Base-by-base conservation (phyloP, 2,888 invertebrate genomes). In the Hecatera dysodea region DNA sequence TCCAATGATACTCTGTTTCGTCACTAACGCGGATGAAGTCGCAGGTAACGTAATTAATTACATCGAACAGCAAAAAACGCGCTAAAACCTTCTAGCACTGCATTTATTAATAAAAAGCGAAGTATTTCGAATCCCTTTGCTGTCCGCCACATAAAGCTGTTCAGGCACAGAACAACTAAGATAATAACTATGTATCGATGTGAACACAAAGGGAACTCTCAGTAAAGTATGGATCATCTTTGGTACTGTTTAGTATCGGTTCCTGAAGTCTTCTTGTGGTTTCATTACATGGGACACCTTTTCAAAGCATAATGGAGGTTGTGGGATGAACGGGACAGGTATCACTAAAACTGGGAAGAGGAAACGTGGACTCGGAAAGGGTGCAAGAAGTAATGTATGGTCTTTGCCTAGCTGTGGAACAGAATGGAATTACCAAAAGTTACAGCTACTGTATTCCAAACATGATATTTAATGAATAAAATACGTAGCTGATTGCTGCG, bases 111-210 rank as follows among this genome's bases (percentile, higher is more conserved):
- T 48, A 39, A 39, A 77, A 60, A 60, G 39, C 12, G 15, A 52
- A 69, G 33, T 69, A 56, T 36, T 59, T 33, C 5, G 56, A 36
- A 62, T 71, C 11, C 33, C 64, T 70, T 64, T 70, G 70, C 60
- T 65, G 65, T 78, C 53, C 64, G 33, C 52, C 39, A 55, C 63
- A 67, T 27, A 72, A 76, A 72, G 60, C 60, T 42, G 17, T 50
- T 65, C 42, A 50, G 33, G 29, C 55, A n/a, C 39, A 76, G 36
- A 64, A 33, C 39, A 46, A 39, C 36, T 36, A 36, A 36, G 9
- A 39, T 39, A 50, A 50, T 39, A 48, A 59, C 46, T 53, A 52
- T 29, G 22, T 56, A 70, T 61, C 24, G 33, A 63, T 24, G 42
- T 29, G 22, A 48, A 39, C n/a, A n/a, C 29, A 44, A 44, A 22